Evolutionary conservation across 1,140 invertebrate species (phyloP).

Genomic region (Ceratina calcarata): DNA sequence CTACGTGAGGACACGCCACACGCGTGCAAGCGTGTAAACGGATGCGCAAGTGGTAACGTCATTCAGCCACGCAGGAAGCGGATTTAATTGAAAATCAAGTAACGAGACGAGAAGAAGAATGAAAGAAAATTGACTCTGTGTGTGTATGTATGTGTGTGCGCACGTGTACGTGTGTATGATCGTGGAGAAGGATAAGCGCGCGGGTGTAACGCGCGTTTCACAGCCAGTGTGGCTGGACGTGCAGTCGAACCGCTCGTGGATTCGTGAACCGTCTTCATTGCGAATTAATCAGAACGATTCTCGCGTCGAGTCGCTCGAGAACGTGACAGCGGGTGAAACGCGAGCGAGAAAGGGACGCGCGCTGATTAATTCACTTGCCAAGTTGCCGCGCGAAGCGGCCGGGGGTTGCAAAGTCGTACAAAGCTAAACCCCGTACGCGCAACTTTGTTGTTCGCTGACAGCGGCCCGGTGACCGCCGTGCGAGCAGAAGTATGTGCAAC

Average conservation of each 20-base stretch:
- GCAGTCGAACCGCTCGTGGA: background rate
- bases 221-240: background rate
- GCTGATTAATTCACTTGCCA: slow-evolving; percentile 46
- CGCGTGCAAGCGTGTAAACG: background rate
- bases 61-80: slow-evolving; percentile 17
- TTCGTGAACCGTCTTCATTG: slow-evolving; percentile 6
- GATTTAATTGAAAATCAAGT: background rate
- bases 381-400: background rate
- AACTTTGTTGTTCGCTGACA: slow-evolving; percentile 1
- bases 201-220: too few species aligned
- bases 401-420: background rate
- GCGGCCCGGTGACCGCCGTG: too few species aligned
- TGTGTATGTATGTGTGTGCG: too few species aligned
- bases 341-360: background rate
- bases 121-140: too few species aligned
- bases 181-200: too few species aligned
- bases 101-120: too few species aligned
- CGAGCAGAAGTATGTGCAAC: background rate
- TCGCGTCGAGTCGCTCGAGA: slow-evolving; percentile 30
- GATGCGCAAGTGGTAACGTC: background rate
- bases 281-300: slow-evolving; percentile 45
- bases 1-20: slow-evolving; percentile 10
- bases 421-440: too few species aligned
- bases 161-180: too few species aligned
- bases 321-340: slow-evolving; percentile 21